These are phyloP conservation scores for Brienomyrus brachyistius DNA, from an alignment of 2,113 vertebrate genomes.

Conservation along the genomic window DNA sequence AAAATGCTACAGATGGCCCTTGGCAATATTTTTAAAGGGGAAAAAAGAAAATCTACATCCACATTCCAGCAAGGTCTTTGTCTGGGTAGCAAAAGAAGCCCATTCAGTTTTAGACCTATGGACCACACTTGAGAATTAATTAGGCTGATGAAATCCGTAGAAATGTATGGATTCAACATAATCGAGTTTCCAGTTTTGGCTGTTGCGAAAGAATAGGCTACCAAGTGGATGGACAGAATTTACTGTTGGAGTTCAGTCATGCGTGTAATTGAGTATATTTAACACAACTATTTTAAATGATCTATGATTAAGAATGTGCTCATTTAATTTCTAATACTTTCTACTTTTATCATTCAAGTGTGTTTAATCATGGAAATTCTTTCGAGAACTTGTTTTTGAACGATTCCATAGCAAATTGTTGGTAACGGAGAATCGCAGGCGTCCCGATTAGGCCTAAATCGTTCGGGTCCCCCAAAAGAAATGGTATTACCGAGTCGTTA, in stretches of 20 bases:
- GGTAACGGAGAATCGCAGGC: not conserved
- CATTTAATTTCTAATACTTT: conserved; percentile 55
- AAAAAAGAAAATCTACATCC: conserved; percentile 63
- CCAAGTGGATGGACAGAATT: conserved; percentile 65
- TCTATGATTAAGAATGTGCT: conserved; percentile 72
- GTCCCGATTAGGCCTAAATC: not conserved
- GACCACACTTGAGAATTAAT: conserved; percentile 77
- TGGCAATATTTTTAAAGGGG: conserved; percentile 51
- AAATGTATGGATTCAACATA: conserved; percentile 72
- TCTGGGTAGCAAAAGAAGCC: conserved; percentile 55
- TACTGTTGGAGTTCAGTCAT: conserved; percentile 66
- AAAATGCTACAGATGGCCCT: conserved; percentile 57
- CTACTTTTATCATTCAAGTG: conserved; percentile 6
- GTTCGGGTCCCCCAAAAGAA: not conserved
- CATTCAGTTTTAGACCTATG: conserved; percentile 55
- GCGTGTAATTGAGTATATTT: conserved; percentile 76
- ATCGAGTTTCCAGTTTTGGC: conserved; percentile 67
- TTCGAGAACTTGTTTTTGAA: conserved; percentile 5
- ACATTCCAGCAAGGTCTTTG: conserved; percentile 79
- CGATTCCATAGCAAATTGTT: not conserved
- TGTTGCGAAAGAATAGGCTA: conserved; percentile 64
- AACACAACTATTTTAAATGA: conserved; percentile 73
- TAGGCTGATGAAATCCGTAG: conserved; percentile 74
- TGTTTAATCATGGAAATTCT: conserved; percentile 3
- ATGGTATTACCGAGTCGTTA: conserved; percentile 23